These are phyloP conservation scores for Scaptodrosophila lebanonensis DNA, from an alignment of 1,140 invertebrate species.

Conservation along the genomic window DNA sequence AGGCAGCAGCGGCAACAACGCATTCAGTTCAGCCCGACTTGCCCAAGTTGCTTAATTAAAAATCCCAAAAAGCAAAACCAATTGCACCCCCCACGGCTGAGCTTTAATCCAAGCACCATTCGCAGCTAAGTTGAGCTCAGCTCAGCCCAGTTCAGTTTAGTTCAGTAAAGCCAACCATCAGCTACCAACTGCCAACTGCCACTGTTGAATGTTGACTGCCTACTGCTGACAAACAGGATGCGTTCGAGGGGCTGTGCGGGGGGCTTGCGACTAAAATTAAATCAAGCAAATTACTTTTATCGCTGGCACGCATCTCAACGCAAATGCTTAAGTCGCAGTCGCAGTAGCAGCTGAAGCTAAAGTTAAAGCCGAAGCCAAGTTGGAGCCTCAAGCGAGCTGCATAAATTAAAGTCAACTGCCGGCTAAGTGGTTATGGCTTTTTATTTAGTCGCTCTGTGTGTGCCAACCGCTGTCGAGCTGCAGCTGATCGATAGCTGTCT, in stretches of 20 bases:
- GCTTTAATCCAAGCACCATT: no score
- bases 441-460: slow-evolving; percentile 70
- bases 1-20: no score
- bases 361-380: slow-evolving; percentile 21
- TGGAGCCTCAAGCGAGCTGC: slow-evolving; percentile 53
- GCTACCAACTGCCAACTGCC: no score
- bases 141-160: no score
- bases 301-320: slow-evolving; percentile 73
- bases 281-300: slow-evolving; percentile 76
- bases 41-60: slow-evolving; percentile 68
- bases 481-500: slow-evolving; percentile 73
- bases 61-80: slow-evolving; percentile 31
- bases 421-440: slow-evolving; percentile 69
- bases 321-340: slow-evolving; percentile 59
- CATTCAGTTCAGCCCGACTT: no score
- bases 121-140: no score
- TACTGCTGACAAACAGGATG: slow-evolving; percentile 62
- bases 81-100: slow-evolving; percentile 19
- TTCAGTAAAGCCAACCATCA: no score
- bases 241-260: slow-evolving; percentile 40
- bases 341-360: slow-evolving; percentile 31
- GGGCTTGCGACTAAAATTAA: slow-evolving; percentile 74
- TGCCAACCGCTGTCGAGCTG: slow-evolving; percentile 63
- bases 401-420: slow-evolving; percentile 72
- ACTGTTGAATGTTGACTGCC: no score